Conservation (phyloP, 2,113 vertebrate species). For the Gallinago media region DNA sequence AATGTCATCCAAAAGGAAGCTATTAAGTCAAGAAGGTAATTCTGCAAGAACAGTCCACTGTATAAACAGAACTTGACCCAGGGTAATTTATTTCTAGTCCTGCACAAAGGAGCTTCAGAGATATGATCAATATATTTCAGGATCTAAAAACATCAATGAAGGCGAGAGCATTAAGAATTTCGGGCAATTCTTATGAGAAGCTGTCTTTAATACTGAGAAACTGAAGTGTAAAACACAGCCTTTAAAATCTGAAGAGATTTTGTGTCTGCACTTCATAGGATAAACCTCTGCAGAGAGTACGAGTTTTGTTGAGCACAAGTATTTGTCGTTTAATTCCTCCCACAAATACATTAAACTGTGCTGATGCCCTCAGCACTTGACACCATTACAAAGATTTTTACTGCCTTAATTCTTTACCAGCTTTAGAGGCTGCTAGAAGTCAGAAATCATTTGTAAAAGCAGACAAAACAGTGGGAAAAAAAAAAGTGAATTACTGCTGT, state of each 20-base stretch:
- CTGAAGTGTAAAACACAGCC: background rate
- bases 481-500: background rate
- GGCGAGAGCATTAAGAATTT: background rate
- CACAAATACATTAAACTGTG: background rate
- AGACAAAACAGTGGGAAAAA: background rate
- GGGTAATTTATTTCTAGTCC: conserved; percentile 77
- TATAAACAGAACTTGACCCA: conserved; percentile 87
- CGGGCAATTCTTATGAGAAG: background rate
- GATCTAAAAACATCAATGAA: conserved; percentile 29
- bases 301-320: background rate
- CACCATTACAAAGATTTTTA: background rate
- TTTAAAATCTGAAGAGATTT: background rate
- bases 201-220: background rate
- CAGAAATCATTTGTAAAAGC: background rate
- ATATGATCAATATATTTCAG: conserved; percentile 17
- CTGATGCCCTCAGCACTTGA: background rate
- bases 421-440: background rate
- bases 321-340: background rate
- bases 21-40: conserved; percentile 88
- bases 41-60: conserved; percentile 76
- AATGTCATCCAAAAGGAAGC: conserved; percentile 86
- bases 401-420: background rate
- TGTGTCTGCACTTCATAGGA: background rate
- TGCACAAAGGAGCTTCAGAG: conserved; percentile 77
- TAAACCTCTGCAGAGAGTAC: background rate